Base-by-base conservation (phyloP, 2,888 invertebrate genomes). In the Anoplius nigerrimus region DNA sequence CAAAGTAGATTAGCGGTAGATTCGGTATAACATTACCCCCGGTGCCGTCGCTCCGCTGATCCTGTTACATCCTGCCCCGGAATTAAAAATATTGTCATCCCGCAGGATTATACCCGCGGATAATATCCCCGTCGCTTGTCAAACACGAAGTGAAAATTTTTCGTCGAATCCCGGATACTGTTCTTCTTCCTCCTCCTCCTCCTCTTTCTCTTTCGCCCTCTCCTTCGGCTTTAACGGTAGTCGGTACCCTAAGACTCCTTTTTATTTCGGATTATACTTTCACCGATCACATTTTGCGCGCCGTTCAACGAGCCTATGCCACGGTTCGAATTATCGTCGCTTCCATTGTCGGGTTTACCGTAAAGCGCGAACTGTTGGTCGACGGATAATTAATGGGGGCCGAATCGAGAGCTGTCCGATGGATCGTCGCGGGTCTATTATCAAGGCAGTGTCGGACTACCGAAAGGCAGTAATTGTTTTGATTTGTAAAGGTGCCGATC, bases 51-150 rank as follows among this genome's bases (percentile, higher is more conserved):
- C 79, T 78, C 72, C 72, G 71, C 78, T 86, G 80, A 87, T 87
- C 86, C 86, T 86, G 84, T 87, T 87, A 86, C 86, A 84, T 84
- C 78, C 84, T 81, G 82, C 75, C 81, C 34, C 65, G 80, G 80
- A 86, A 87, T 86, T 85, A 87, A 87, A 87, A 87, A 87, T 87
- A 86, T 88, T 87, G 84, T 86, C 86, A 83, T 86, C 83, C 83
- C 60, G 78, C 27, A 48, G 84, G 84, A 86, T 87, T 85, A 86
- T 80, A 81, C 71, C 70, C 62, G 56, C 62, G 81, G 83, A 86
- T 87, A 85, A 84, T 85, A 83, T 83, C 83, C 34, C 81, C 70
- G 63, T 71, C 64, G 70, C 72, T 80, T 85, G 83, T 84, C 85
- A 84, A 87, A 86, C 83, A 84, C 2, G 69, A 77, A 81, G 79